Evolutionary conservation across 1,140 invertebrate genomes (phyloP).

Genomic region (Oncopodura yosiiana): DNA sequence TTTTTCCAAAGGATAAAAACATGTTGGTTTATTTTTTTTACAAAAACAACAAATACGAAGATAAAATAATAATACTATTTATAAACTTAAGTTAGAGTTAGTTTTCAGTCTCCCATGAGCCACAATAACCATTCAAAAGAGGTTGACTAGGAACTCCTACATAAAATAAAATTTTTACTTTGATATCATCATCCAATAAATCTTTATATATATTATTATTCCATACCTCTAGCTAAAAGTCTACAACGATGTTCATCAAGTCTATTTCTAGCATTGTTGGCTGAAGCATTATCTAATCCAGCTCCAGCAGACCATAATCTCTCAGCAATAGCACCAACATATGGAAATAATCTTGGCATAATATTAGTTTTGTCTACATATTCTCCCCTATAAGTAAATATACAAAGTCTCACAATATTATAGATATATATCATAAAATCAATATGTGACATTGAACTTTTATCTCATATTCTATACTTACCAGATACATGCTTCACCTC

Average conservation of each 20-base stretch:
- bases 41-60: too few species aligned
- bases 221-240: too few species aligned
- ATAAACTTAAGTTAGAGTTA: too few species aligned
- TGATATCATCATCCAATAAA: background rate
- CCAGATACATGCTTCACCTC: conserved; percentile 89
- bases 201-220: background rate
- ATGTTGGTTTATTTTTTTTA: too few species aligned
- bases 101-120: conserved; percentile 10
- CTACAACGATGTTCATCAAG: conserved; percentile 45
- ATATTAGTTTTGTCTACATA: conserved; percentile 48
- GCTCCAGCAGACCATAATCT: conserved; percentile 49
- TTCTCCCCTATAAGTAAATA: too few species aligned
- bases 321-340: conserved; percentile 52
- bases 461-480: too few species aligned
- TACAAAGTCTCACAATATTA: too few species aligned
- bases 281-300: conserved; percentile 30
- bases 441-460: too few species aligned
- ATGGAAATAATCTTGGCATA: conserved; percentile 42
- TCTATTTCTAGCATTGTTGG: conserved; percentile 42
- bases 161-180: conserved; percentile 44
- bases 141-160: conserved; percentile 62
- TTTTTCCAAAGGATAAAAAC: too few species aligned
- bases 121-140: conserved; percentile 27
- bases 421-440: too few species aligned
- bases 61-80: too few species aligned